phyloP scores from a whole-genome alignment of 2,113 vertebrate genomes.

The Isurus oxyrinchus region DNA sequence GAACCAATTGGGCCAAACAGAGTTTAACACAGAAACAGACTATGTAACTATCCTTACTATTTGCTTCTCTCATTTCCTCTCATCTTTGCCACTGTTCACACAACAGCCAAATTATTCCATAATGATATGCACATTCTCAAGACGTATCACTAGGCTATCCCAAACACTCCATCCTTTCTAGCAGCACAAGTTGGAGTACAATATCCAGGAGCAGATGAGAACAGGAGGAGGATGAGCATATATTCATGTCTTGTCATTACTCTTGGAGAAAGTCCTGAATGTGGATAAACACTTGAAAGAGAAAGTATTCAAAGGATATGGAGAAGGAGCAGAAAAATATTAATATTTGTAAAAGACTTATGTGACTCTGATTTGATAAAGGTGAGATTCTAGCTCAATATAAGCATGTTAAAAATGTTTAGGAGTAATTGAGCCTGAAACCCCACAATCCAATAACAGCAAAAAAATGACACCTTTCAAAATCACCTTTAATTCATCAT shows the following conservation, averaged over 20 bases:
- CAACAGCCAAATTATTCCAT: neutral
- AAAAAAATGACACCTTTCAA: neutral
- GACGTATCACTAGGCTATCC: neutral
- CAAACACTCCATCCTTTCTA: neutral
- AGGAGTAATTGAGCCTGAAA: neutral
- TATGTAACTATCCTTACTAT: neutral
- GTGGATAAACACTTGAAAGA: neutral
- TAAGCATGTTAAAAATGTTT: neutral
- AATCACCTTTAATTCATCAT: neutral
- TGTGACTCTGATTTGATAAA: neutral
- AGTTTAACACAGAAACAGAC: no score
- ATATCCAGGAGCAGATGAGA: neutral
- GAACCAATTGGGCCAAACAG: neutral
- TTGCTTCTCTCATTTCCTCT: neutral
- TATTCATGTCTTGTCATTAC: neutral
- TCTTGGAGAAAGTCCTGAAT: neutral
- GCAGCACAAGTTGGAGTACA: neutral
- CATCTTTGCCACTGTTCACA: neutral
- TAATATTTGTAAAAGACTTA: neutral
- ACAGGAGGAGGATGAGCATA: neutral
- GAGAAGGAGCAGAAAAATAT: neutral
- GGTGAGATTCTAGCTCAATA: neutral
- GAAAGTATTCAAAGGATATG: neutral
- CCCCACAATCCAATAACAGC: neutral
- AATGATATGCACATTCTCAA: neutral